These are phyloP conservation scores for Forbesichthys papilliferus DNA, from an alignment of 2,113 vertebrate genomes.

Conservation along the genomic window DNA sequence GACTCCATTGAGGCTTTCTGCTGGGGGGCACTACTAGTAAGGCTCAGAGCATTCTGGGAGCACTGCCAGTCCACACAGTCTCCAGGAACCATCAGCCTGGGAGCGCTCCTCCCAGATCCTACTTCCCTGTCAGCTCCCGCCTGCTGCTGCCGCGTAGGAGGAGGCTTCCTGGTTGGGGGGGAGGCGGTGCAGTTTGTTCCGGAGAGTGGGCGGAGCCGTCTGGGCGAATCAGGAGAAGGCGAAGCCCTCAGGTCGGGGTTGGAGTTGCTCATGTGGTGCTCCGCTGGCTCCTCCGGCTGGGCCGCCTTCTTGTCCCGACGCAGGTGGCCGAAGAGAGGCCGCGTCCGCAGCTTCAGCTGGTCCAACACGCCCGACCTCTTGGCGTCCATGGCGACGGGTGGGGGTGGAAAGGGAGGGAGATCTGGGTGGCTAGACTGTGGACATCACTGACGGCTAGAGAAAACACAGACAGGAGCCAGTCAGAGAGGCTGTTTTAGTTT, in stretches of 20 bases:
- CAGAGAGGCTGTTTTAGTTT: too few relatives aligned
- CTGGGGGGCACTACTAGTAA: not conserved
- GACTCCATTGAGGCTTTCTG: conserved; percentile 22
- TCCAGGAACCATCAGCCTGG: conserved; percentile 33
- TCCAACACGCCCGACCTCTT: conserved; percentile 64
- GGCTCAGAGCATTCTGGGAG: conserved; percentile 48
- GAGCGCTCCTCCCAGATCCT: conserved; percentile 22
- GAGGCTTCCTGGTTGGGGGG: conserved; percentile 12
- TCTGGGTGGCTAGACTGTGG: conserved; percentile 29
- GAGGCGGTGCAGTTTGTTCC: conserved; percentile 29
- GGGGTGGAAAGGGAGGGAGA: not conserved
- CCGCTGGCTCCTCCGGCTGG: conserved; percentile 21
- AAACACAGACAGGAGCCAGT: not conserved
- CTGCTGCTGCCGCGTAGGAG: conserved; percentile 8
- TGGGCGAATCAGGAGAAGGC: not conserved
- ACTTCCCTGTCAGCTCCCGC: not conserved
- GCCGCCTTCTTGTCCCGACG: conserved; percentile 30
- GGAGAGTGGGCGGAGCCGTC: not conserved
- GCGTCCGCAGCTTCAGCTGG: conserved; percentile 64
- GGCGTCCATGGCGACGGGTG: conserved; percentile 49
- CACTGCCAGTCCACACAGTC: conserved; percentile 44
- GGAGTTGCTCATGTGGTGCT: conserved; percentile 59
- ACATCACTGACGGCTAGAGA: conserved; percentile 41
- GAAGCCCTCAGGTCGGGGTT: conserved; percentile 51
- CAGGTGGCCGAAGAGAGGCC: conserved; percentile 50